Percentiles rank a stretch among this genome's conserved stretches.
These are phyloP conservation scores for Sebastes paucispinis DNA, from an alignment of 2,797 vertebrate genomes.

Conservation along the genomic window DNA sequence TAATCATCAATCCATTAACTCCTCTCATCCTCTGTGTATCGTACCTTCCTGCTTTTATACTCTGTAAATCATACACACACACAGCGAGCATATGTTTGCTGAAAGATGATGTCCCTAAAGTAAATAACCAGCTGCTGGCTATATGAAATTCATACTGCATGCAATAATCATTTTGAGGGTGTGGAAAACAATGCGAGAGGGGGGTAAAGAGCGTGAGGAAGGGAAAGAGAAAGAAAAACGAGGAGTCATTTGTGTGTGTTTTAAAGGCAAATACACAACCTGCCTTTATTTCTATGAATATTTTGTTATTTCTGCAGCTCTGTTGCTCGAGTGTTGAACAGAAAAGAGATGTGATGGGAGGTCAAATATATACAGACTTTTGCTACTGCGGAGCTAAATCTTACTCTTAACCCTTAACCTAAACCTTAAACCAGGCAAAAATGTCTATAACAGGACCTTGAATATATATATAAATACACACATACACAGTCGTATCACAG, in stretches of 20 bases:
- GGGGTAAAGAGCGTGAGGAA: not conserved
- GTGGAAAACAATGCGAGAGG: not conserved
- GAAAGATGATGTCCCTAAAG: conserved; percentile 1
- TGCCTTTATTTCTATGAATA: not conserved
- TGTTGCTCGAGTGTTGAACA: not conserved
- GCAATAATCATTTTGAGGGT: not conserved
- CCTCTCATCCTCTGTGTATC: not conserved
- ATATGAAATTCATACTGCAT: not conserved
- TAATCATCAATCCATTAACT: not conserved
- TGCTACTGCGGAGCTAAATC: not conserved
- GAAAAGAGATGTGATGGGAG: not conserved
- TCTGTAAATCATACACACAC: not conserved
- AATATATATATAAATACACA: not conserved
- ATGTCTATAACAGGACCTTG: not conserved
- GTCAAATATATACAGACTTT: not conserved
- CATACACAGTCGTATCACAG: not conserved
- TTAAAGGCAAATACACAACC: not conserved
- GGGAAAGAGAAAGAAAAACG: not conserved
- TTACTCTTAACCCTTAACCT: not conserved
- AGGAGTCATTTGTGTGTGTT: not conserved
- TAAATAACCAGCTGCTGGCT: conserved; percentile 19
- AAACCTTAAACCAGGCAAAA: not conserved
- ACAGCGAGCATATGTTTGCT: not conserved
- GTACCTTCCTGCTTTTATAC: not conserved
- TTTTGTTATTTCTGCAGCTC: not conserved